Conservation (phyloP, 2,113 vertebrate genomes). For the Gallinago media region DNA sequence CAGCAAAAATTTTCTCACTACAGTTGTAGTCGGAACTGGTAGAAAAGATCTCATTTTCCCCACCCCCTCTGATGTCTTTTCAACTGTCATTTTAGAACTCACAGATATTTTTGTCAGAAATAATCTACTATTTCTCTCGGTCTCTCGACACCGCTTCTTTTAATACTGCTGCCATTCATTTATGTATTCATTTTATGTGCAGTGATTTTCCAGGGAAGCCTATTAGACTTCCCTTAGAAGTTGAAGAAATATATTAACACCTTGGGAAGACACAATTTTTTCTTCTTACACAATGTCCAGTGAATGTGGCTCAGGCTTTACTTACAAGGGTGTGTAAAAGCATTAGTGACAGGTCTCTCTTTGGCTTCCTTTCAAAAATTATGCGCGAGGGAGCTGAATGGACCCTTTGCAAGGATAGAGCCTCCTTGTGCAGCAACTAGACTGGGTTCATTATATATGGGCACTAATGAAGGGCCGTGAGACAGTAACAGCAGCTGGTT, state of each 20-base stretch:
- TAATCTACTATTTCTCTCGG: not conserved
- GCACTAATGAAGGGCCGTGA: not conserved
- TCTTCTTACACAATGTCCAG: not conserved
- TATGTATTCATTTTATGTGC: not conserved
- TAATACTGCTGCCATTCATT: not conserved
- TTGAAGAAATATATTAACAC: not conserved
- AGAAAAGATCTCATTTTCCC: not conserved
- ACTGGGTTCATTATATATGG: not conserved
- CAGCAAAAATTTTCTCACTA: not conserved
- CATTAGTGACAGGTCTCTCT: not conserved
- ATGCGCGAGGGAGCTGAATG: not conserved
- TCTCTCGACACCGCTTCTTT: not conserved
- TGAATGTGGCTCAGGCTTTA: not conserved
- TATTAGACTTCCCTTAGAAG: not conserved
- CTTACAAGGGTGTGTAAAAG: not conserved
- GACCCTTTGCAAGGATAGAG: not conserved
- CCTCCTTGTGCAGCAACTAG: not conserved
- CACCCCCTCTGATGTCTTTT: not conserved
- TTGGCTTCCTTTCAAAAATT: not conserved
- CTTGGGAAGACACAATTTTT: not conserved
- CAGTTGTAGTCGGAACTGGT: not conserved
- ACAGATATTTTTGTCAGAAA: not conserved
- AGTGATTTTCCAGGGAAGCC: not conserved
- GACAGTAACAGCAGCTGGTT: not conserved
- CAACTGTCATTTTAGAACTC: not conserved